Evolutionary conservation across 2,797 vertebrate species (phyloP).

Genomic region (Lateolabrax maculatus): DNA sequence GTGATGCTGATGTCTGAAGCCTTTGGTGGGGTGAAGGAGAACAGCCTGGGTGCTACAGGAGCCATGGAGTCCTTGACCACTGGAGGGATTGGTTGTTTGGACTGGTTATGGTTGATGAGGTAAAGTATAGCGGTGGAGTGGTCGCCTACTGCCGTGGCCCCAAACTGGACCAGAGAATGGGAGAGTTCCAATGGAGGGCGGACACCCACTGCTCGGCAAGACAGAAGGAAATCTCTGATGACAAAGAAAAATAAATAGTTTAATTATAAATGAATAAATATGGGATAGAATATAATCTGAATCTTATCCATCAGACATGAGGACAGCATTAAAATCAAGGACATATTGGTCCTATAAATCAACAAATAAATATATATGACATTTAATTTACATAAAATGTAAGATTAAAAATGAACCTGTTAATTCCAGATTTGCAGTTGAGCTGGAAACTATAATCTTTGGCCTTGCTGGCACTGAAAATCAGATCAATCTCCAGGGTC

Average conservation of each 20-base stretch:
- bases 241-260: neutral
- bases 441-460: constrained; percentile 89
- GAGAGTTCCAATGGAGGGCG: constrained; percentile 92
- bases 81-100: constrained; percentile 71
- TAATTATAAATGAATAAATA: neutral
- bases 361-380: neutral
- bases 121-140: constrained; percentile 84
- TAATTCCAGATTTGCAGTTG: constrained; percentile 89
- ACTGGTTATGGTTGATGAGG: constrained; percentile 81
- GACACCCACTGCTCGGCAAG: constrained; percentile 89
- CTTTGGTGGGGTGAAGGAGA: constrained; percentile 86
- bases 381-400: neutral
- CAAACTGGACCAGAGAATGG: constrained; percentile 89
- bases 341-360: neutral
- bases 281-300: neutral
- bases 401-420: constrained; percentile 84
- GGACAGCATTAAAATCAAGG: neutral
- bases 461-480: constrained; percentile 89
- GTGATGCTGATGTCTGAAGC: constrained; percentile 86
- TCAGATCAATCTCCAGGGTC: constrained; percentile 86
- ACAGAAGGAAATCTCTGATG: constrained; percentile 89
- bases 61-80: constrained; percentile 48
- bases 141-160: constrained; percentile 88
- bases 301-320: neutral
- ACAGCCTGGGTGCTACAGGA: constrained; percentile 84